phyloP scores from a whole-genome alignment of 1,140 invertebrate genomes.

The Hycleus phaleratus region DNA sequence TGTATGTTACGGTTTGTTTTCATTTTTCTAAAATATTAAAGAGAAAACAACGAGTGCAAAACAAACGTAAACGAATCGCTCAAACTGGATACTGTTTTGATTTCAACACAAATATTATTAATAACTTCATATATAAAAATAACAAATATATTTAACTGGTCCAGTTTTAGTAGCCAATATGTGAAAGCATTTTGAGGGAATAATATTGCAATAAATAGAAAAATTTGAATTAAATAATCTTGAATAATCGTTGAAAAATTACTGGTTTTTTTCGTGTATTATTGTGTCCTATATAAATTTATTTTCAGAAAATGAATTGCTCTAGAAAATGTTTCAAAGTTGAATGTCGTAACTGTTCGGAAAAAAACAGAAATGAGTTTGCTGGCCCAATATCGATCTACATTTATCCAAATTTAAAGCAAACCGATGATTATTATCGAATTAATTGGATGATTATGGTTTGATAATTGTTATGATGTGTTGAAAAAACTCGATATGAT shows the following conservation, averaged over 20 bases:
- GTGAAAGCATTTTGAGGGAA: neutral
- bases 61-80: neutral
- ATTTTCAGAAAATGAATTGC: conserved; percentile 9
- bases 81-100: conserved; percentile 8
- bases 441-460: no score
- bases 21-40: no score
- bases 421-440: no score
- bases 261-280: no score
- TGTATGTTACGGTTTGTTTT: no score
- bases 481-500: conserved; percentile 19
- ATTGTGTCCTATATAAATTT: conserved; percentile 9
- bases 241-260: no score
- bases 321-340: conserved; percentile 3
- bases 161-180: conserved; percentile 7
- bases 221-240: no score
- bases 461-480: neutral
- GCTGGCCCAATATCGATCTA: neutral
- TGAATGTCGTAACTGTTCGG: neutral
- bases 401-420: no score
- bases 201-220: no score
- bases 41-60: conserved; percentile 2
- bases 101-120: conserved; percentile 12
- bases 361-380: conserved; percentile 7
- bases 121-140: conserved; percentile 11
- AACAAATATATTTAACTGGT: conserved; percentile 10